Evolutionary conservation across 2,888 invertebrate species (phyloP), one percentile per base, ranked within the genome.

Genomic region (Syrphus vitripennis): DNA sequence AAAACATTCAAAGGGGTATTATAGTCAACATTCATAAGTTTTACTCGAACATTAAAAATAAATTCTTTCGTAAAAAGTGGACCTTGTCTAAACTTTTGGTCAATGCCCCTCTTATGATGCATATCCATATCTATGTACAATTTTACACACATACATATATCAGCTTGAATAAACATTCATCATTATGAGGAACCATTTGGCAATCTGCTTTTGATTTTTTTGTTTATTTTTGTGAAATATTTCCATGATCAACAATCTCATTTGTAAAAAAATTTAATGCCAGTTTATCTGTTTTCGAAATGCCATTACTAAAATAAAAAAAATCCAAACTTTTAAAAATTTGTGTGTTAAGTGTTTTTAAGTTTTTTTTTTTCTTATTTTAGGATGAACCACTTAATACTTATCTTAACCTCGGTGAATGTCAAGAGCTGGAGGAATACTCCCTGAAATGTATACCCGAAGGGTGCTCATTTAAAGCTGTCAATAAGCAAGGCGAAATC

Each of bases 401-500:
- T 26, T 92, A 87, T 80, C 88, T 93, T 0, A 88, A 92, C 78
- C 89, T 93, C 61, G 92, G 92, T 14, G 92, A 92, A 74, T 93
- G 93, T 88, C 83, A 90, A 21, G 94, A 94, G 83, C 90, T 94
- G 53, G 94, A 94, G 89, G 91, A 93, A 29, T 94, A 93, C 87
- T 93, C 94, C 31, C 88, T 93, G 48, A 92, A 93, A 55, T 92
- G 93, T 21, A 90, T 94, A n/a, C 91, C 91, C 31, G 94, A 94
- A 77, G 93, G 93, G 71, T 92, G 94, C 84, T 94, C 94, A 9
- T 91, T 94, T 31, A 94, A 94, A 91, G 94, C 94, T 0, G 93
- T 94, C 1, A 92, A 93, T 24, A 91, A 91, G 1, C 91, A 90
- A 77, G 94, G 94, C 19, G 90, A 93, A 61, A 92, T 94, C 61